Evolutionary conservation across 2,888 invertebrate species (phyloP), one percentile per base, ranked within the genome.

Genomic region (Eutolmus rufibarbis): DNA sequence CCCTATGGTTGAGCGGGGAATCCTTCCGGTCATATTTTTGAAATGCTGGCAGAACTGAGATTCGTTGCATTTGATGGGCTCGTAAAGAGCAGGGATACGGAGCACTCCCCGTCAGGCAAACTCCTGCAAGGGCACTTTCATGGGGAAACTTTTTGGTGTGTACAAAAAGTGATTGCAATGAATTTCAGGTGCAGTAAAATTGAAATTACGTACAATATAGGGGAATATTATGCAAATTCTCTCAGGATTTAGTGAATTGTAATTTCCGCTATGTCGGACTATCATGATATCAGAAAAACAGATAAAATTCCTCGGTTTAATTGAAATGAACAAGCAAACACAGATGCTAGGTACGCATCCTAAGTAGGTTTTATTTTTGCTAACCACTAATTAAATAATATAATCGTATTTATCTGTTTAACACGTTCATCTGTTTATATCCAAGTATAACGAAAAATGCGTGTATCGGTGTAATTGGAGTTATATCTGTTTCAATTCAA

Each of bases 61-160:
- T 51, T 79, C 51, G 51, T 79, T 79, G 79, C 79, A 79, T 46
- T 79, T 31, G 79, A 28, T 79, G 51, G 37, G 46, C 16, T 79
- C 46, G 40, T 51, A 51, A 51, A 79, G 51, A 79, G 16, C 51
- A 51, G 79, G 51, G 19, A 51, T 31, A 23, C 46, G 56, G 2
- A 19, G 5, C 56, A 56, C 66, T 23, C 23, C 66, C 66, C 19
- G 23, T 23, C 66, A 23, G 66, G 9, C 28, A 12, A 66, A 66
- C 28, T 66, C 19, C n/a, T 19, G 66, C 19, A 66, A 12, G 3
- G 12, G 66, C 28, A 66, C 19, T 66, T 66, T 66, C 23, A 66
- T 66, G 23, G 66, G 28, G 66, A 66, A 66, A 66, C 66, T 66
- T 66, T 66, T 19, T 2, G 14, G n/a, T 19, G 57, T 57, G 57